Percentiles rank a stretch among this genome's conserved stretches.
phyloP scores from a whole-genome alignment of 30 jellyfish, hydroid and myxozoan genomes.

The Hydra vulgaris region DNA sequence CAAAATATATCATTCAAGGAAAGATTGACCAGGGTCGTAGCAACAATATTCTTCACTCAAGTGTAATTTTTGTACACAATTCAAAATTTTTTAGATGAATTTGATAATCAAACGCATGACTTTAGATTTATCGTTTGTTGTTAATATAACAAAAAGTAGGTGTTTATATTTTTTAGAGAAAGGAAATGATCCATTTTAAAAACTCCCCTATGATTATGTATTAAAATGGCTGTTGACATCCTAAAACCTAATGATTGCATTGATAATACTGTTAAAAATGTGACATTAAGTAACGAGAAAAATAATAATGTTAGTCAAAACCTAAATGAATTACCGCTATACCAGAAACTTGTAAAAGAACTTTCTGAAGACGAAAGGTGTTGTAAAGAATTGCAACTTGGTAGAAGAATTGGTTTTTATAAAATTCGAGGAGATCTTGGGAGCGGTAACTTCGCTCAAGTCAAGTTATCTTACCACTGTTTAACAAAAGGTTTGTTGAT shows the following conservation, averaged over 20 bases:
- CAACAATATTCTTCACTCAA: background rate
- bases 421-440: slow-evolving; percentile 91
- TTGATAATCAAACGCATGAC: background rate
- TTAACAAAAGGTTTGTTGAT: slow-evolving; percentile 57
- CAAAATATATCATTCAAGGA: background rate
- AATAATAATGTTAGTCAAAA: background rate
- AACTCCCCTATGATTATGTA: background rate
- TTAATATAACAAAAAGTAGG: background rate
- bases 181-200: background rate
- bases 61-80: background rate
- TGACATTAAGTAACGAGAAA: background rate
- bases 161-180: too few species aligned
- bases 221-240: background rate
- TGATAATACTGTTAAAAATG: background rate
- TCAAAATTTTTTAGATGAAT: background rate
- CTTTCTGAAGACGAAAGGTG: slow-evolving; percentile 62
- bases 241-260: background rate
- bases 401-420: slow-evolving; percentile 84
- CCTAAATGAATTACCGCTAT: background rate
- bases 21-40: background rate
- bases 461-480: slow-evolving; percentile 80
- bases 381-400: slow-evolving; percentile 67
- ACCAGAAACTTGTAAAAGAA: slow-evolving; percentile 37
- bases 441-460: slow-evolving; percentile 90
- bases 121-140: background rate